These are phyloP conservation scores for Edolisoma coerulescens DNA, from an alignment of 2,113 vertebrate species.

Conservation along the genomic window DNA sequence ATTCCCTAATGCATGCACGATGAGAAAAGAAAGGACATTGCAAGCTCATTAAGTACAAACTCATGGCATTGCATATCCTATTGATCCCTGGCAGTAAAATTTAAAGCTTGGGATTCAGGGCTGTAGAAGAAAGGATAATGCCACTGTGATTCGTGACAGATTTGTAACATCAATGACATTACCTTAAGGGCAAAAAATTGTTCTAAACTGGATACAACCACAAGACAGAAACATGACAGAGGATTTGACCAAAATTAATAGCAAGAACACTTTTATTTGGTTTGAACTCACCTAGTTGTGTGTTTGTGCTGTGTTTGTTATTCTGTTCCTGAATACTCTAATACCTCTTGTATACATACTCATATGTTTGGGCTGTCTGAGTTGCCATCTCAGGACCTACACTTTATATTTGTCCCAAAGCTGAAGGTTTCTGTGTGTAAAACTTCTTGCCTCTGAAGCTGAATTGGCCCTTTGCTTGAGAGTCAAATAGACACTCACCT, in stretches of 20 bases:
- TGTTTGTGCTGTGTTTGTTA: not conserved
- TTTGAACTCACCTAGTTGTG: not conserved
- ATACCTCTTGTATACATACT: not conserved
- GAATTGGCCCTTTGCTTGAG: not conserved
- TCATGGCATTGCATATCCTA: not conserved
- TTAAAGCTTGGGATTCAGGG: not conserved
- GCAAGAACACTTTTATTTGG: not conserved
- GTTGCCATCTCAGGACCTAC: not conserved
- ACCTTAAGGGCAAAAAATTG: not conserved
- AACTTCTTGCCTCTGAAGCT: not conserved
- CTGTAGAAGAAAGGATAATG: not conserved
- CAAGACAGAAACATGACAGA: not conserved
- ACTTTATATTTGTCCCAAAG: not conserved
- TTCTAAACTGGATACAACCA: not conserved
- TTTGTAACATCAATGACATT: not conserved
- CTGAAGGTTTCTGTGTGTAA: not conserved
- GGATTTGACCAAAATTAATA: not conserved
- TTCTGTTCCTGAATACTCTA: not conserved
- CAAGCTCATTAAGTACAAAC: not conserved
- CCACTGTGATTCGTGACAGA: not conserved
- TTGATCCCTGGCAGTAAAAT: not conserved
- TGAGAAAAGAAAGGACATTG: not conserved
- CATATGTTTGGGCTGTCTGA: fast-evolving
- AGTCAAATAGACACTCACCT: not conserved
- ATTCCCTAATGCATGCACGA: not conserved